Percentiles rank a stretch among this genome's conserved stretches.
Evolutionary conservation across 2,888 invertebrate species (phyloP).

Genomic region (Orthonevra nobilis): DNA sequence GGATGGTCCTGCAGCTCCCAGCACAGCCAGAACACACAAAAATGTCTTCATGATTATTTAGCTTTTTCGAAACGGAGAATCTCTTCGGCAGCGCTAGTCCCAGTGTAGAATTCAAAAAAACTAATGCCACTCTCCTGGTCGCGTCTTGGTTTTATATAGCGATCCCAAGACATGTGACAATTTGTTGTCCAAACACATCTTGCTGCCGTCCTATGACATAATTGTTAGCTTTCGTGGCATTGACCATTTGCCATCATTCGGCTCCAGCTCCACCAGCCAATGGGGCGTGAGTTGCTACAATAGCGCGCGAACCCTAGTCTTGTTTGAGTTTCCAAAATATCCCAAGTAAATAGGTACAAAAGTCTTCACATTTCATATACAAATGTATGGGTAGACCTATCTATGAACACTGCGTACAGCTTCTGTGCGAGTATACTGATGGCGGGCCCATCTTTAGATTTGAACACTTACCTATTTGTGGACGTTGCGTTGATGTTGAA

Average conservation of each 20-base stretch:
- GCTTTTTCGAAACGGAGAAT: not conserved
- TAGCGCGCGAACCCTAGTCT: constrained; percentile 2
- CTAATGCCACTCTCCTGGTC: constrained; percentile 35
- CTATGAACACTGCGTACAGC: constrained; percentile 17
- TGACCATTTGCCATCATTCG: constrained; percentile 35
- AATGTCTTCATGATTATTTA: constrained; percentile 60
- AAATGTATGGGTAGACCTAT: constrained; percentile 21
- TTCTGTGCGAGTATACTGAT: no score
- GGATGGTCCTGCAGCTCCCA: constrained; percentile 53
- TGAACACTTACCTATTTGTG: no score
- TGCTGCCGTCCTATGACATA: constrained; percentile 50
- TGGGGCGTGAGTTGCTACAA: constrained; percentile 20
- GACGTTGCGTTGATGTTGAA: constrained; percentile 32
- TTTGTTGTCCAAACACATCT: constrained; percentile 55
- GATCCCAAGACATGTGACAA: constrained; percentile 46
- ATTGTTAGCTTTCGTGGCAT: constrained; percentile 37
- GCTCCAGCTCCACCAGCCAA: constrained; percentile 31
- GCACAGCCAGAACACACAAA: constrained; percentile 55
- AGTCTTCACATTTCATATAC: no score
- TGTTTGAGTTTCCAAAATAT: constrained; percentile 23
- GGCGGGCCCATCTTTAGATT: no score
- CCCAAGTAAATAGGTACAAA: constrained; percentile 41
- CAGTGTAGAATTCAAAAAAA: constrained; percentile 36
- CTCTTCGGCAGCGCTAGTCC: constrained; percentile 37
- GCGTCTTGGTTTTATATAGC: constrained; percentile 51